phyloP scores from a whole-genome alignment of 2,888 invertebrate genomes.

The Bellardia bayeri region DNA sequence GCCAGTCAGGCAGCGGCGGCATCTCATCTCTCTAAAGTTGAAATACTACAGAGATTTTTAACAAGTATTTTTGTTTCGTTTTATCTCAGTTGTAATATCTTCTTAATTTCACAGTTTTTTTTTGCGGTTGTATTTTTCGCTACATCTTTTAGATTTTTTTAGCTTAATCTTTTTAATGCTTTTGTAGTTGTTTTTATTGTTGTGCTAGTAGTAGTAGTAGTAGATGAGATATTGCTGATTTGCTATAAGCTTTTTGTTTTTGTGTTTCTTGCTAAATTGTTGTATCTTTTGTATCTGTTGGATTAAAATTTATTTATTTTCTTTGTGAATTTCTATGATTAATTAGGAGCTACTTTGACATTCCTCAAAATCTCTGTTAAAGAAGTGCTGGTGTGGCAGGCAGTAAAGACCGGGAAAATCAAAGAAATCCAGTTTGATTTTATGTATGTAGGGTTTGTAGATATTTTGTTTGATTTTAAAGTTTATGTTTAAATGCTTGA shows the following conservation, averaged over 20 bases:
- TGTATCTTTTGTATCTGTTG: conserved; percentile 74
- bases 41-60: conserved; percentile 63
- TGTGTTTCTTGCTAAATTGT: conserved; percentile 70
- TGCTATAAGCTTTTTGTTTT: conserved; percentile 33
- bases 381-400: not conserved
- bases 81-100: conserved; percentile 71
- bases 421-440: not conserved
- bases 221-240: conserved; percentile 58
- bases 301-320: conserved; percentile 67
- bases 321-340: conserved; percentile 72
- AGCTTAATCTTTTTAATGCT: conserved; percentile 55
- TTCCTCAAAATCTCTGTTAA: conserved; percentile 19
- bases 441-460: not conserved
- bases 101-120: conserved; percentile 73
- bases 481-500: not conserved
- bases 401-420: not conserved
- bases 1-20: conserved; percentile 39
- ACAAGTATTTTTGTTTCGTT: conserved; percentile 68
- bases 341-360: conserved; percentile 65
- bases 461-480: not conserved
- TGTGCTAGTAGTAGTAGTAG: conserved; percentile 37
- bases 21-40: conserved; percentile 47
- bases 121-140: conserved; percentile 1
- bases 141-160: conserved; percentile 41
- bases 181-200: conserved; percentile 54